phyloP scores from a whole-genome alignment of 2,888 invertebrate genomes.

The Tinea trinotella region DNA sequence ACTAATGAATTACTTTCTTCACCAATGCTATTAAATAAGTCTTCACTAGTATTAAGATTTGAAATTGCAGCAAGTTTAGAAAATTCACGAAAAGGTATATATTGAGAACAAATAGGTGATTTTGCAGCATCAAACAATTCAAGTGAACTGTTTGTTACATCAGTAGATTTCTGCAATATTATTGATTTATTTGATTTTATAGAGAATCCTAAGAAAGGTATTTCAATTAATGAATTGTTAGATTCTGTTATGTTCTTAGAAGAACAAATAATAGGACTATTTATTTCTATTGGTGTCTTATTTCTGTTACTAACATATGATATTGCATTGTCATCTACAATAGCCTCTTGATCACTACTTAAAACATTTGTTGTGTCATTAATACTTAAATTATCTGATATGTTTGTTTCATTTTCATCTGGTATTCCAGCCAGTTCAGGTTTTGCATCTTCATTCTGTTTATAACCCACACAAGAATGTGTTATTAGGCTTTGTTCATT shows the following conservation, averaged over 20 bases:
- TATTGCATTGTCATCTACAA: not conserved
- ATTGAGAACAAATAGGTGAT: constrained; percentile 1
- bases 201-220: constrained; percentile 14
- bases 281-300: not conserved
- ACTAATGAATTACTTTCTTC: not conserved
- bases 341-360: not conserved
- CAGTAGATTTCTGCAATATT: not conserved
- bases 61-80: constrained; percentile 19
- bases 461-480: too few relatives aligned
- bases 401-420: not conserved
- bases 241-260: not conserved
- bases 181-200: constrained; percentile 2
- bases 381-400: not conserved
- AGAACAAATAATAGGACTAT: not conserved
- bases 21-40: constrained; percentile 3
- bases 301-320: not conserved
- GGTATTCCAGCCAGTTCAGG: too few relatives aligned
- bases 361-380: not conserved
- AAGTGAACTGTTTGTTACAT: not conserved
- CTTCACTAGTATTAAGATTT: not conserved
- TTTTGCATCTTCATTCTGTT: too few relatives aligned
- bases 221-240: not conserved
- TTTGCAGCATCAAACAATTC: not conserved
- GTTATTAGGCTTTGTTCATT: too few relatives aligned
- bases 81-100: constrained; percentile 22